Conservation (phyloP, 1,140 invertebrate species). For the Rhyacophila brunnea region DNA sequence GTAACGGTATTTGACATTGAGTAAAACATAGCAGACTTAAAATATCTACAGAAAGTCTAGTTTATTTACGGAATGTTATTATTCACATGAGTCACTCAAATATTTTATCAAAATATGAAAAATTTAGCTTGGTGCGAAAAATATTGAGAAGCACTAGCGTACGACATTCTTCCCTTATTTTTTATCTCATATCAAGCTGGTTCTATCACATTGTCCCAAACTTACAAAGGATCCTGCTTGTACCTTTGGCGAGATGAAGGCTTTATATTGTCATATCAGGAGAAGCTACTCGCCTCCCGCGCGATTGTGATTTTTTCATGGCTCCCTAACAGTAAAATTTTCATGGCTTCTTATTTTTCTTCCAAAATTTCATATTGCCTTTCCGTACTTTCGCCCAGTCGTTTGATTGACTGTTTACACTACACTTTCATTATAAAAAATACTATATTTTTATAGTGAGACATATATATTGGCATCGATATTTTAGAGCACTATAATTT, state of each 20-base stretch:
- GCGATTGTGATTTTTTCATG: constrained; percentile 11
- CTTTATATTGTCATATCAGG: constrained; percentile 27
- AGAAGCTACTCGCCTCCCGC: background rate
- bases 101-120: too few species aligned
- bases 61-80: too few species aligned
- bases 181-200: constrained; percentile 17
- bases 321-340: background rate
- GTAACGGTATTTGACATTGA: too few species aligned
- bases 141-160: too few species aligned
- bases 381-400: background rate
- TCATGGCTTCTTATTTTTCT: background rate
- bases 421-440: too few species aligned
- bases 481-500: too few species aligned
- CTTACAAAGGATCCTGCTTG: constrained; percentile 19
- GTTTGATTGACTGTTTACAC: constrained; percentile 4
- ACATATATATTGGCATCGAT: too few species aligned
- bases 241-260: constrained; percentile 5
- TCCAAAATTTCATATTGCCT: background rate
- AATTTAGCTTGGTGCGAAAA: too few species aligned
- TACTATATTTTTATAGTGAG: too few species aligned
- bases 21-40: too few species aligned
- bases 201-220: constrained; percentile 22
- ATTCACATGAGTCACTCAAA: too few species aligned
- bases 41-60: too few species aligned
- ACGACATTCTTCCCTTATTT: background rate